Conservation (phyloP, 2,888 invertebrate genomes). For the Eupithecia abbreviata region DNA sequence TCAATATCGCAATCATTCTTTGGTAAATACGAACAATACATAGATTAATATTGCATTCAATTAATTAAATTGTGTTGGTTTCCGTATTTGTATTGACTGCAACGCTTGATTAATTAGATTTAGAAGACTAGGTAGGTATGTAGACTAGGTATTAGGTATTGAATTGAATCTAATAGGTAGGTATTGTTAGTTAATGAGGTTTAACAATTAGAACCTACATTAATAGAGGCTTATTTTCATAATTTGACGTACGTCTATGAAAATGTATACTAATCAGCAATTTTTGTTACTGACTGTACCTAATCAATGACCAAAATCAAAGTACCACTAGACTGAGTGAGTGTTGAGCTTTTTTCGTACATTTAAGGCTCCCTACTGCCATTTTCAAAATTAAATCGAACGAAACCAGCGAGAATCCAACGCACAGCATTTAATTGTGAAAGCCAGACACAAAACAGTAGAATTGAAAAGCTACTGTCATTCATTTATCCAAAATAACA, state of each 20-base stretch:
- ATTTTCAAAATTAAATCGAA: neutral
- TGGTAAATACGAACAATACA: neutral
- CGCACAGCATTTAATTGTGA: conserved; percentile 16
- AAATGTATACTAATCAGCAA: too few species aligned
- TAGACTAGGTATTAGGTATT: neutral
- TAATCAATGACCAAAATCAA: neutral
- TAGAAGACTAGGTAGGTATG: neutral
- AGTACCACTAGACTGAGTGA: neutral
- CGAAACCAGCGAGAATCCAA: neutral
- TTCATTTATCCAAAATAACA: conserved; percentile 43
- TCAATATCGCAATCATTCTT: conserved; percentile 1
- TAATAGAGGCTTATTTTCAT: too few species aligned
- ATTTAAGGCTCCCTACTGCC: neutral
- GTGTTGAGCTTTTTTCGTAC: neutral
- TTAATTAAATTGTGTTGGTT: neutral
- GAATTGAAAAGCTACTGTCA: conserved; percentile 37
- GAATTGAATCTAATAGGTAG: neutral
- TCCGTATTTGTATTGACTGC: neutral
- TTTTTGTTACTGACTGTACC: neutral
- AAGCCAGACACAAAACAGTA: conserved; percentile 31
- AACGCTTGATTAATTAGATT: neutral
- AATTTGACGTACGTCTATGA: too few species aligned
- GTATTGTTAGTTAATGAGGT: too few species aligned
- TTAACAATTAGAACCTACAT: too few species aligned
- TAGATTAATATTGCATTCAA: conserved; percentile 1